Base-by-base conservation (phyloP, 2,113 vertebrate genomes). In the Marmota monax region DNA sequence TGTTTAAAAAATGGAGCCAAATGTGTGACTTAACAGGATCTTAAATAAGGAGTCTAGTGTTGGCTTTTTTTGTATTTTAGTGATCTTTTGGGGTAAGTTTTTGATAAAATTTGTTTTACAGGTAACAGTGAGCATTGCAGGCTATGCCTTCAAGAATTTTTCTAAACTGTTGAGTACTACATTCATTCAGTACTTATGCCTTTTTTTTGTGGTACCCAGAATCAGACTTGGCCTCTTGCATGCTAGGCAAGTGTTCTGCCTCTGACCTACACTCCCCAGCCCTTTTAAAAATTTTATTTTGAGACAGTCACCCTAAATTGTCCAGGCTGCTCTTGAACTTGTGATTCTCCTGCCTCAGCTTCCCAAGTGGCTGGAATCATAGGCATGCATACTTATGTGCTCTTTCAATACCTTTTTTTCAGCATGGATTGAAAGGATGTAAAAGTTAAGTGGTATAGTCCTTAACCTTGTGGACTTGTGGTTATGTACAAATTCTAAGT, bases 71-170 rank as follows among this genome's bases (percentile, higher is more conserved):
- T 94, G 37, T 83, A 58, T 79, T 89, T 94, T 56, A 89, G 45
- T 92, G 37, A 72, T 51, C 39, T 89, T 92, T 93, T 85, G 9
- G 25, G 20, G 27, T 45, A 94, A 84, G 20, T 78, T 92, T 82
- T 70, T 58, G 85, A 74, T 97, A 94, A 89, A 91, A 82, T 76
- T 88, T 85, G 53, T 5, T 87, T 82, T 92, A 65, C 20, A 77
- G 16, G 2, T 77, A 80, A 25, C 27, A 91, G 14, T 91, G 72
- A 92, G 7, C 42, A 37, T 72, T 96, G 25, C 70, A 77, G n/a
- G 91, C 18, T 78, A 72, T 84, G 51, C 58, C 63, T 74, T 92
- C 7, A 83, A 74, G 51, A 87, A 45, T 65, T 94, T 72, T 84
- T 5, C 37, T 53, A 82, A n/a, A 61, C 83, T 86, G 53, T 95